Percentiles rank a stretch among this genome's conserved stretches.
These are phyloP conservation scores for Xestia ashworthii DNA, from an alignment of 2,888 invertebrate genomes.

Conservation along the genomic window DNA sequence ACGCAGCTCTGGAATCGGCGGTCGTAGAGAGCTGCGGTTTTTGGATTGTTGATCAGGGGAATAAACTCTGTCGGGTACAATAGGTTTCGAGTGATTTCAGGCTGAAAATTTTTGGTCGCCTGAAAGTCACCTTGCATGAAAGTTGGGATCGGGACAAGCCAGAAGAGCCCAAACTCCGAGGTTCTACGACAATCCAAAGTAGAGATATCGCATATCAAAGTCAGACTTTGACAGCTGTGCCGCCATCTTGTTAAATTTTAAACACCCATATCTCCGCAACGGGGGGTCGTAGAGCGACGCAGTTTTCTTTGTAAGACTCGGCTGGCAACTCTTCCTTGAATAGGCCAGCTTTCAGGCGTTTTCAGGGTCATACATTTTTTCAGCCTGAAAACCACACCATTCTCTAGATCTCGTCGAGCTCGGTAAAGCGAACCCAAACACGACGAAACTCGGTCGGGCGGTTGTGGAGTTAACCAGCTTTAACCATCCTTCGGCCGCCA, in stretches of 20 bases:
- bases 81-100: neutral
- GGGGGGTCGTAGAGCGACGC: neutral
- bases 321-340: neutral
- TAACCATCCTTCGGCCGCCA: neutral
- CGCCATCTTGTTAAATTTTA: neutral
- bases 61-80: neutral
- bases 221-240: neutral
- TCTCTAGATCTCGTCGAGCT: neutral
- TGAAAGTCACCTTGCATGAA: neutral
- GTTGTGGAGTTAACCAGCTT: neutral
- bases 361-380: neutral
- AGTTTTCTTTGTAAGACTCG: neutral
- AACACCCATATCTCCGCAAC: neutral
- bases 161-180: neutral
- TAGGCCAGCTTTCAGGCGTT: neutral
- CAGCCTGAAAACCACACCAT: neutral
- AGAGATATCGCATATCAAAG: neutral
- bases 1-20: no score
- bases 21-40: no score
- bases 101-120: neutral
- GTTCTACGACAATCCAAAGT: neutral
- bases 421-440: neutral
- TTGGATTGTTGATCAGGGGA: neutral
- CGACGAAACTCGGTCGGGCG: neutral
- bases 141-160: neutral